Percentiles rank a stretch among this genome's conserved stretches.
These are phyloP conservation scores for Lasaia peninsularis DNA, from an alignment of 1,140 invertebrate genomes.

Conservation along the genomic window DNA sequence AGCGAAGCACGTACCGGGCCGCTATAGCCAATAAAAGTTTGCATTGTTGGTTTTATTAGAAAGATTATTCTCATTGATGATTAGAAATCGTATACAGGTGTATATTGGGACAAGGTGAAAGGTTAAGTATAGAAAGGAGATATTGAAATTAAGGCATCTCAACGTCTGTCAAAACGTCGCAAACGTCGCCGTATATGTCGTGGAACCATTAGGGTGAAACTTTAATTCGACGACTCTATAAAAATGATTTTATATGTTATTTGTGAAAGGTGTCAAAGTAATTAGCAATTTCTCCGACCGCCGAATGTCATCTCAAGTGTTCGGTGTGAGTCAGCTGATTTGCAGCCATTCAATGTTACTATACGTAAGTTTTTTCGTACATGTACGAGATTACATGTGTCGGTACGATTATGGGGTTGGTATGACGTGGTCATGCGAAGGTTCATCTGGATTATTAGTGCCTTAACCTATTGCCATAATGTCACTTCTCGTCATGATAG, in stretches of 20 bases:
- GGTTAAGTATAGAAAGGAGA: slow-evolving; percentile 8
- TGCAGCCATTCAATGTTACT: neutral
- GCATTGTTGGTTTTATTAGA: neutral
- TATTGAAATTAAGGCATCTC: slow-evolving; percentile 3
- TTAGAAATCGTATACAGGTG: slow-evolving; percentile 7
- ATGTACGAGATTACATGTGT: too few relatives aligned
- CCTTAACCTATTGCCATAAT: too few relatives aligned
- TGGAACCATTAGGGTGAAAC: slow-evolving; percentile 4
- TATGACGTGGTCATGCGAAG: too few relatives aligned
- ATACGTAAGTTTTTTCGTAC: too few relatives aligned
- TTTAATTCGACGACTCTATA: slow-evolving; percentile 2
- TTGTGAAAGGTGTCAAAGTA: slow-evolving; percentile 27
- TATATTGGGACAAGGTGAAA: slow-evolving; percentile 6
- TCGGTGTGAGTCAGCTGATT: slow-evolving; percentile 27
- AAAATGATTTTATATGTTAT: slow-evolving; percentile 4
- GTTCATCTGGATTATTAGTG: too few relatives aligned
- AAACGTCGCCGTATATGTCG: slow-evolving; percentile 1
- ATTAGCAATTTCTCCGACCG: slow-evolving; percentile 27
- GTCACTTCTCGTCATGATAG: too few relatives aligned
- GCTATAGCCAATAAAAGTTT: too few relatives aligned
- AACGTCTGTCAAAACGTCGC: slow-evolving; percentile 6
- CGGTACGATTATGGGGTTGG: too few relatives aligned
- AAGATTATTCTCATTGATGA: neutral
- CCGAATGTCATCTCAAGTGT: slow-evolving; percentile 18
- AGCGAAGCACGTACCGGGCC: too few relatives aligned